phyloP scores from a whole-genome alignment of 2,888 invertebrate genomes.

The Eupithecia tripunctaria region DNA sequence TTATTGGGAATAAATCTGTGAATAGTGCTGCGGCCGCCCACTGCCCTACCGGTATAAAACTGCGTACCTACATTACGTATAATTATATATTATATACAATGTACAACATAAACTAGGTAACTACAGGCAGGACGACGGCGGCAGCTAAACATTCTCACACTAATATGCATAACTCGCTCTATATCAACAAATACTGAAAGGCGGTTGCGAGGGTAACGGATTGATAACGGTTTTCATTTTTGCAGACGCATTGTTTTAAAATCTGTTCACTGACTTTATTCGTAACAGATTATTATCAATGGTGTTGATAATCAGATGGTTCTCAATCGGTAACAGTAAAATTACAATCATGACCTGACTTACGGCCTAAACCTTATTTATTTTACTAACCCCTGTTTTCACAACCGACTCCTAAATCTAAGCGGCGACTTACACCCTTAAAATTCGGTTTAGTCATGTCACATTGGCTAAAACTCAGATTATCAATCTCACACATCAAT shows the following conservation, averaged over 20 bases:
- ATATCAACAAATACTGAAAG: conserved; percentile 72
- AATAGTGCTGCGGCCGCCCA: conserved; percentile 74
- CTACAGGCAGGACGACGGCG: conserved; percentile 72
- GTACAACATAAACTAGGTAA: conserved; percentile 63
- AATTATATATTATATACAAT: conserved; percentile 71
- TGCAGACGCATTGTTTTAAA: background rate
- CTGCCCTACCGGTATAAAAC: conserved; percentile 74
- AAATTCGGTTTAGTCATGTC: conserved; percentile 19
- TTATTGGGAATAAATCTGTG: conserved; percentile 53
- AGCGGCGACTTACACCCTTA: conserved; percentile 8
- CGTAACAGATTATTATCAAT: background rate
- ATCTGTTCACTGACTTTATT: background rate
- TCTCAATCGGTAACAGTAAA: background rate
- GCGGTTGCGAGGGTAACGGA: conserved; percentile 27
- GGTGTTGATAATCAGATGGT: background rate
- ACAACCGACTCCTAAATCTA: conserved; percentile 19
- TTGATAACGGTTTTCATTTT: conserved; percentile 32
- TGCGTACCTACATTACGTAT: conserved; percentile 69
- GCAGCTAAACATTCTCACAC: conserved; percentile 80
- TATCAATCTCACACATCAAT: conserved; percentile 10
- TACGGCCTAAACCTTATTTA: conserved; percentile 3
- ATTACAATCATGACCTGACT: conserved; percentile 7
- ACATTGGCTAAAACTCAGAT: conserved; percentile 5
- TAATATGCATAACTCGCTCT: conserved; percentile 82
- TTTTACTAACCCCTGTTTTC: conserved; percentile 15